These are phyloP conservation scores for Drosophila auraria DNA, from an alignment of 1,140 invertebrate genomes.

Conservation along the genomic window DNA sequence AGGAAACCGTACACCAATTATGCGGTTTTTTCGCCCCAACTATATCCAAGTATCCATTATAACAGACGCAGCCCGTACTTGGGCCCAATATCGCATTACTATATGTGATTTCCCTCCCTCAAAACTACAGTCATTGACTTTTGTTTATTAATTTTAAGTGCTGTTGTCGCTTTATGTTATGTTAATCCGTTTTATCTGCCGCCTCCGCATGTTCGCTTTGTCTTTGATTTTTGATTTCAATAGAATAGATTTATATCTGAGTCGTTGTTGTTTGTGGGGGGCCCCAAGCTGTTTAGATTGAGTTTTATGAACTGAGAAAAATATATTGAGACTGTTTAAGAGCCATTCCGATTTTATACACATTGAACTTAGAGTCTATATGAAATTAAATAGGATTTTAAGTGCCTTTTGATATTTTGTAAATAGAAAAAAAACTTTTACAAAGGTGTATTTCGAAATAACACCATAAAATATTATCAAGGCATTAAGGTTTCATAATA, in stretches of 20 bases:
- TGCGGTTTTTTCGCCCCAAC: constrained; percentile 49
- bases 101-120: constrained; percentile 4
- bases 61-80: constrained; percentile 54
- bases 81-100: constrained; percentile 69
- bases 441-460: not conserved
- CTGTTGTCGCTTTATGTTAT: constrained; percentile 41
- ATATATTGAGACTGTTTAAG: not conserved
- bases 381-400: not conserved
- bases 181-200: constrained; percentile 50
- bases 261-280: constrained; percentile 18
- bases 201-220: constrained; percentile 35
- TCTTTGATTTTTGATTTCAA: constrained; percentile 47
- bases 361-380: not conserved
- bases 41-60: constrained; percentile 28
- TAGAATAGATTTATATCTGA: constrained; percentile 45
- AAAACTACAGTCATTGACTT: constrained; percentile 45
- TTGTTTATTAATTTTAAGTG: constrained; percentile 63
- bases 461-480: not conserved
- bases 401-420: not conserved
- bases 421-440: not conserved
- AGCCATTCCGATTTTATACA: not conserved
- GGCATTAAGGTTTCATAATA: not conserved
- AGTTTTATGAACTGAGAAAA: constrained; percentile 14
- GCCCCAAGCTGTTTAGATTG: not conserved
- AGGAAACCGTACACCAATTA: constrained; percentile 41